phyloP scores from a whole-genome alignment of 2,888 invertebrate genomes.

The Lithophane ornitopus region DNA sequence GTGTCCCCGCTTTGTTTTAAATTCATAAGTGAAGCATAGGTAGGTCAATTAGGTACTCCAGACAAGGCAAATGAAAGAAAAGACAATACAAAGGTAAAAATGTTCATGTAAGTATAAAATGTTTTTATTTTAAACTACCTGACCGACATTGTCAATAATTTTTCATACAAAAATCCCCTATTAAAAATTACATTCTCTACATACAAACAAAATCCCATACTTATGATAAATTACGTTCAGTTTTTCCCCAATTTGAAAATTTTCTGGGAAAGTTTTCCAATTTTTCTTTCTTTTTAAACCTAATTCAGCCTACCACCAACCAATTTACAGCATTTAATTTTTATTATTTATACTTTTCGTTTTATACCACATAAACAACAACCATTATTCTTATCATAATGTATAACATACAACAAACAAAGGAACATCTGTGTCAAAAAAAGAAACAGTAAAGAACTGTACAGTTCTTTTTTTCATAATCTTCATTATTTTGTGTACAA shows the following conservation, averaged over 20 bases:
- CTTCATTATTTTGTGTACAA: constrained; percentile 31
- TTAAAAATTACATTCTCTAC: no score
- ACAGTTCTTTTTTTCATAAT: constrained; percentile 23
- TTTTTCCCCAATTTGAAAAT: no score
- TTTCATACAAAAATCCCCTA: no score
- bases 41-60: background rate
- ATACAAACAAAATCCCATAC: no score
- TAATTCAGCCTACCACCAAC: no score
- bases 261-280: no score
- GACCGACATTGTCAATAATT: no score
- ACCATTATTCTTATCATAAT: constrained; percentile 10
- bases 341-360: background rate
- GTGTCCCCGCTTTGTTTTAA: no score
- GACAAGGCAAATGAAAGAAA: background rate
- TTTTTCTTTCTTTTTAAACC: no score
- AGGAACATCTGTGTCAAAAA: constrained; percentile 29
- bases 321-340: no score
- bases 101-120: background rate
- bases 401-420: constrained; percentile 33
- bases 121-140: constrained; percentile 5
- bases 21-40: background rate
- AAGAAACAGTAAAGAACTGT: constrained; percentile 4
- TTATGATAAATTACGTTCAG: no score
- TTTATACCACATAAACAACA: background rate
- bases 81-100: background rate